A percentile compares a stretch with the other conserved stretches of the same genome.
Conservation (phyloP, 2,888 invertebrate species). For the Drosophila borealis region DNA sequence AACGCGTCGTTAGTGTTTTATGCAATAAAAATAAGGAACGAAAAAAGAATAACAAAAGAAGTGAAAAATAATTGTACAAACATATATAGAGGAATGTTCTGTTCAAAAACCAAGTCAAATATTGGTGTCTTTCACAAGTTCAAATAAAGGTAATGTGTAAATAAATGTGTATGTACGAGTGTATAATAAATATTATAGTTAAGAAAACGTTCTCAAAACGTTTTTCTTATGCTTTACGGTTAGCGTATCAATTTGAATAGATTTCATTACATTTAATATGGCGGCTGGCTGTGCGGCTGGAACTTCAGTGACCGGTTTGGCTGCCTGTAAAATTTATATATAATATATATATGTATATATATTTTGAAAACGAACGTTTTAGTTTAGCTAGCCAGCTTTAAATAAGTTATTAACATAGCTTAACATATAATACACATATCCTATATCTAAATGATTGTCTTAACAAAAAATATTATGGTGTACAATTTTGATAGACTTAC, state of each 20-base stretch:
- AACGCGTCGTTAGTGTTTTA: slow-evolving; percentile 59
- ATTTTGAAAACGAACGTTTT: slow-evolving; percentile 48
- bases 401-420: slow-evolving; percentile 35
- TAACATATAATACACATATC: slow-evolving; percentile 25
- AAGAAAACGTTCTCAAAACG: slow-evolving; percentile 55
- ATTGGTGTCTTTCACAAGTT: slow-evolving; percentile 71
- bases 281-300: slow-evolving; percentile 86
- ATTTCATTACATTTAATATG: slow-evolving; percentile 85
- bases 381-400: slow-evolving; percentile 46
- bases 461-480: slow-evolving; percentile 3
- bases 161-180: slow-evolving; percentile 45
- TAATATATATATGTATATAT: slow-evolving; percentile 71
- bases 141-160: slow-evolving; percentile 55
- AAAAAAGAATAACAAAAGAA: slow-evolving; percentile 17
- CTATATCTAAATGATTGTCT: slow-evolving; percentile 29
- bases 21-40: slow-evolving; percentile 35
- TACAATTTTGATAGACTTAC: slow-evolving; percentile 86
- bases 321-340: slow-evolving; percentile 88
- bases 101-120: slow-evolving; percentile 69
- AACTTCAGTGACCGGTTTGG: slow-evolving; percentile 90
- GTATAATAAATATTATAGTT: slow-evolving; percentile 41
- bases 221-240: slow-evolving; percentile 48
- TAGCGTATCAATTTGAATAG: slow-evolving; percentile 73
- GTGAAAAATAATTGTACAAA: slow-evolving; percentile 16
- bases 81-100: slow-evolving; percentile 31